phyloP scores from a whole-genome alignment of 2,113 vertebrate species.

The Sebastes fasciatus region DNA sequence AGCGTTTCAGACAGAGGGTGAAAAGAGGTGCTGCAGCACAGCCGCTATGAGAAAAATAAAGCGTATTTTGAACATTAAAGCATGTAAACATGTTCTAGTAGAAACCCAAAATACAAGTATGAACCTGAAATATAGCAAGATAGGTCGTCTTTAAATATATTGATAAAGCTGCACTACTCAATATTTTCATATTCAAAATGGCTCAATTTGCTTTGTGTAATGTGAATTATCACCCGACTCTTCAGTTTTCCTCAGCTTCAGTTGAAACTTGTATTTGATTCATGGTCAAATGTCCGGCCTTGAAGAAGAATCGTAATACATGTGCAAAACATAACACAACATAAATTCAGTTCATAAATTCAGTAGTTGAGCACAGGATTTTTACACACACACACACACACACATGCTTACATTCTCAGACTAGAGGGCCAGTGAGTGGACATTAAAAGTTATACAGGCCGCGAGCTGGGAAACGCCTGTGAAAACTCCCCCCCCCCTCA shows the following conservation, averaged over 20 bases:
- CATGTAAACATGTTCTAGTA: too few relatives aligned
- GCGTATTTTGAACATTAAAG: too few relatives aligned
- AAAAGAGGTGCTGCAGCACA: too few relatives aligned
- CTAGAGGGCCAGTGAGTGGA: slow-evolving; percentile 34
- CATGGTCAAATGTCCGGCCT: not conserved
- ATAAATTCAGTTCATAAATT: slow-evolving; percentile 15
- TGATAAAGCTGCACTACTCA: not conserved
- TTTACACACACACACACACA: not conserved
- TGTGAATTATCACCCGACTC: not conserved
- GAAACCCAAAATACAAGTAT: too few relatives aligned
- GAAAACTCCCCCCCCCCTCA: slow-evolving; percentile 64
- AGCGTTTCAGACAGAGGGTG: too few relatives aligned
- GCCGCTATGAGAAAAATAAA: too few relatives aligned
- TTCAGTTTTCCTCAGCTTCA: not conserved
- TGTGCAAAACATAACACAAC: not conserved
- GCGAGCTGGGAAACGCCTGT: slow-evolving; percentile 57
- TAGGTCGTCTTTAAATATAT: too few relatives aligned
- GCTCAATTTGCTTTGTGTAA: not conserved
- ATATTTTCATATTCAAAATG: not conserved
- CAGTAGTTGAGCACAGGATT: slow-evolving; percentile 20
- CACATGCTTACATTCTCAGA: slow-evolving; percentile 3
- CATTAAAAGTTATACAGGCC: slow-evolving; percentile 55
- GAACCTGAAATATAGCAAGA: too few relatives aligned
- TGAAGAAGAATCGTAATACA: not conserved
- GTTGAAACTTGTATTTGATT: slow-evolving; percentile 17